These are phyloP conservation scores for Petrocephalus schoutedeni DNA, from an alignment of 2,797 vertebrate species.

Conservation along the genomic window DNA sequence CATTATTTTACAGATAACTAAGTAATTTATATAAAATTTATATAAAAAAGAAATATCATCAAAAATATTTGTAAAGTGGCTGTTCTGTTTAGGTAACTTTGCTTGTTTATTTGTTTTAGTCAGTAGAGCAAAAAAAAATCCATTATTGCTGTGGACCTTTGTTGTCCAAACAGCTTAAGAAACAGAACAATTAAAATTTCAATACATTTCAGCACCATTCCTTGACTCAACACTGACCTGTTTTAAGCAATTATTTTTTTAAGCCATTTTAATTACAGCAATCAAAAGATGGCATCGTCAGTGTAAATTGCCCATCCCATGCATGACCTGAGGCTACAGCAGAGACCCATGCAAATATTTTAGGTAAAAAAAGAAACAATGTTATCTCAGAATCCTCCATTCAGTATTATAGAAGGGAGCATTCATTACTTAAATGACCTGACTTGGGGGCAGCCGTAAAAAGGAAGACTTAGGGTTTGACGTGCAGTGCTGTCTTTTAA, in stretches of 20 bases:
- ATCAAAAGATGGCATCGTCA: not conserved
- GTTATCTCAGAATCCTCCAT: conserved; percentile 41
- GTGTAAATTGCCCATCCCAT: not conserved
- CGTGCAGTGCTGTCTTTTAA: conserved; percentile 37
- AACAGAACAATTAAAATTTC: not conserved
- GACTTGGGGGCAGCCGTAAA: not conserved
- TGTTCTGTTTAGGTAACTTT: not conserved
- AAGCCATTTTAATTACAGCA: not conserved
- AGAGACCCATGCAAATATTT: not conserved
- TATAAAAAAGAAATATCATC: conserved; percentile 1
- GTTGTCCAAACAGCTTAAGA: not conserved
- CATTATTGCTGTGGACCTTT: not conserved
- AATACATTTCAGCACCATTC: not conserved
- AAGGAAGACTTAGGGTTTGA: not conserved
- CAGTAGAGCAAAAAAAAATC: not conserved
- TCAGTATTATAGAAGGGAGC: conserved; percentile 51
- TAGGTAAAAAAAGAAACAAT: not conserved
- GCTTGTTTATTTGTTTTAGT: conserved; percentile 6
- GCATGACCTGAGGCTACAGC: not conserved
- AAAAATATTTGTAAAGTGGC: conserved; percentile 2
- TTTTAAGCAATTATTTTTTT: not conserved
- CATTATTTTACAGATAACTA: not conserved
- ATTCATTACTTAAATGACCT: conserved; percentile 49
- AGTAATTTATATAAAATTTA: conserved; percentile 5
- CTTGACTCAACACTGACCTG: not conserved